Evolutionary conservation across 2,888 invertebrate genomes (phyloP), one percentile per base, ranked within the genome.

Genomic region (Thereva nobilitata): DNA sequence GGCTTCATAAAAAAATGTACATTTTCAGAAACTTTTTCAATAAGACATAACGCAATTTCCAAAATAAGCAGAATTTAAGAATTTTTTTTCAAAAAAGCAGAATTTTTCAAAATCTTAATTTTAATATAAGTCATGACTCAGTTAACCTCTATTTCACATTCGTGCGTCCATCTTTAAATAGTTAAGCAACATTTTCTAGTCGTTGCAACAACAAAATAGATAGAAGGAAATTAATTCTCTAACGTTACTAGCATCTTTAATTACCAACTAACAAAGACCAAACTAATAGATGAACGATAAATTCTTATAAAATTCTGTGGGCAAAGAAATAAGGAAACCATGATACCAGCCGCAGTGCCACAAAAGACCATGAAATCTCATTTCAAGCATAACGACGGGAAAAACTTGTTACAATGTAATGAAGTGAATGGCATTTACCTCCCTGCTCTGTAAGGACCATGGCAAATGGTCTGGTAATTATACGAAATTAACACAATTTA

Each of bases 401-500:
- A 64, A 68, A 68, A 63, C 50, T 68, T 61, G 55, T 68, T 55
- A 68, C 61, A 52, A 44, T 63, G 63, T 66, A 66, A 68, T 66
- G 66, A 68, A 66, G 61, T 55, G 68, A 42, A 57, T 56, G 41
- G 61, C 63, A 63, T 66, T 66, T 47, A 37, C 45, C 56, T 52
- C 42, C n/a, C 53, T 59, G 47, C 45, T 47, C 44, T 52, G 45
- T 57, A 45, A 56, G 35, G 44, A 2, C 23, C 23, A 23, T 2
- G 23, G 57, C 49, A 66, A 66, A 68, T 68, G 45, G 59, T 44
- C 50, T 66, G 45, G 66, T 63, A 68, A 68, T 68, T 68, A 66
- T 55, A 68, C 37, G 42, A 66, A 68, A 68, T 68, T 68, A 68
- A 68, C 64, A 68, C 66, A 68, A 68, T 68, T 68, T 53, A 68